Percentiles rank a stretch among this genome's conserved stretches.
These are phyloP conservation scores for Odontothrips loti DNA, from an alignment of 2,888 invertebrate genomes.

Conservation along the genomic window DNA sequence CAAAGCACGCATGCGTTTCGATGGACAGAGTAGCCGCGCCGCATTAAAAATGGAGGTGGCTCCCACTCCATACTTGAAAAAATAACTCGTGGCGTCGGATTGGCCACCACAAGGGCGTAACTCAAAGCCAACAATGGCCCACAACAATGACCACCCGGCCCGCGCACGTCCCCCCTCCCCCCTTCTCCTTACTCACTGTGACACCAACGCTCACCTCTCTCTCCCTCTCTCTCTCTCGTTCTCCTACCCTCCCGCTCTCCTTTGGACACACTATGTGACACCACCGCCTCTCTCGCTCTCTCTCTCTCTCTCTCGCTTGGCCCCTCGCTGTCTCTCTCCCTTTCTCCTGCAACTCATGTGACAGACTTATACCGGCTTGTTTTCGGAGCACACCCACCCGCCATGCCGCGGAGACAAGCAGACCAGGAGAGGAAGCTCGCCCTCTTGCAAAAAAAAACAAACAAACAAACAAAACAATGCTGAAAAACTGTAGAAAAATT, in stretches of 20 bases:
- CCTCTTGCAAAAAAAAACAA: too few relatives aligned
- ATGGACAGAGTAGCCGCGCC: background rate
- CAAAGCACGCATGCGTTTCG: too few relatives aligned
- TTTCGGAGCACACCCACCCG: too few relatives aligned
- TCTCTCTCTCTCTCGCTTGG: background rate
- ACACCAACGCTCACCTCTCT: background rate
- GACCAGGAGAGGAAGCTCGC: too few relatives aligned
- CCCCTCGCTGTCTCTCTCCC: background rate
- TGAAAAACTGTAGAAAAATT: too few relatives aligned
- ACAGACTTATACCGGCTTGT: too few relatives aligned
- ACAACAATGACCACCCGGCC: background rate
- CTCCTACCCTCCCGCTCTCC: too few relatives aligned
- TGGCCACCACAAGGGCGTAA: conserved; percentile 2
- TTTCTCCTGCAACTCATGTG: background rate
- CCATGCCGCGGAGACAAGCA: too few relatives aligned
- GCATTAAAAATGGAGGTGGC: conserved; percentile 8
- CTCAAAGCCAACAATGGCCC: background rate
- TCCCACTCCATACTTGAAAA: background rate
- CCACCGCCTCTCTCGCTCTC: too few relatives aligned
- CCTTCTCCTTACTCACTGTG: background rate
- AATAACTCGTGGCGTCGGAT: background rate
- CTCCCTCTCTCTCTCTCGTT: background rate
- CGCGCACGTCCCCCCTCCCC: background rate
- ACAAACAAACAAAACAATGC: too few relatives aligned
- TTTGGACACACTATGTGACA: too few relatives aligned